phyloP scores from a whole-genome alignment of 2,888 invertebrate genomes.

The Elegia similella region DNA sequence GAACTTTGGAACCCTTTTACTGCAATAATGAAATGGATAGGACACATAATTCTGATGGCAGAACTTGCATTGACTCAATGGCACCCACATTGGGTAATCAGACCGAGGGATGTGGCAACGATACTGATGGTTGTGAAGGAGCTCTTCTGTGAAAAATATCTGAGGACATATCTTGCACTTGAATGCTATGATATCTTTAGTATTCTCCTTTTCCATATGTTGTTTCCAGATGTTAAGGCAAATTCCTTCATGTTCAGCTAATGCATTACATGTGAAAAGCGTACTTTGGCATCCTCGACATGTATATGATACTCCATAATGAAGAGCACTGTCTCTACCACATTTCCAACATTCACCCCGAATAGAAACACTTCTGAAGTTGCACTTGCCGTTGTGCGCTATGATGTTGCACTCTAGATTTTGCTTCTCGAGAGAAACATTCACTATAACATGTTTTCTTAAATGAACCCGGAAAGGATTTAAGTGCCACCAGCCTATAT shows the following conservation, averaged over 20 bases:
- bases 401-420: background rate
- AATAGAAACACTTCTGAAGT: background rate
- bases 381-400: background rate
- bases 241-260: background rate
- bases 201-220: background rate
- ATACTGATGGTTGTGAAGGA: background rate
- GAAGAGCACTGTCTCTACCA: background rate
- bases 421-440: background rate
- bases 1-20: background rate
- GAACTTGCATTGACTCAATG: background rate
- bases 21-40: background rate
- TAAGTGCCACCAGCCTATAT: conserved; percentile 5
- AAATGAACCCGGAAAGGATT: background rate
- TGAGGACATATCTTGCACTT: conserved; percentile 8
- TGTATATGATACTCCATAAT: background rate
- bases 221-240: background rate
- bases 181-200: background rate
- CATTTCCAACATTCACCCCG: conserved; percentile 8
- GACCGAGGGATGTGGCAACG: background rate
- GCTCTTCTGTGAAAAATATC: background rate
- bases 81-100: background rate
- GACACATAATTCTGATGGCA: background rate
- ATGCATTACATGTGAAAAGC: background rate
- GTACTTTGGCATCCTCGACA: background rate
- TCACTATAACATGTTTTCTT: background rate